Base-by-base conservation (phyloP, 2,888 invertebrate species). In the Geotrupes spiniger region DNA sequence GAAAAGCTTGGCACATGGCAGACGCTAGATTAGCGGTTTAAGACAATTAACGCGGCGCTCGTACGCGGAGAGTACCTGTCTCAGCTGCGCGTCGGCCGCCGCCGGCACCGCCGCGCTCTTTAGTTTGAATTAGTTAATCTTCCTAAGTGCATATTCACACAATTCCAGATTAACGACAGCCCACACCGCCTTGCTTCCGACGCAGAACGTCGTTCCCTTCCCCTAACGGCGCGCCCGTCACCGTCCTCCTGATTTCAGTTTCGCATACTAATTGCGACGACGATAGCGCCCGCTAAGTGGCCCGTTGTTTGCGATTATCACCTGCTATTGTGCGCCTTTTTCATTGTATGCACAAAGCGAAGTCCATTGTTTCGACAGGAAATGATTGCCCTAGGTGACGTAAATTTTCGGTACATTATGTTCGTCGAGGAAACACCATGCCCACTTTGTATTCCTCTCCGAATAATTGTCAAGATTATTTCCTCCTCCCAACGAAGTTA, bases 1-100 rank as follows among this genome's bases (percentile, higher is more conserved):
- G 10, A 2, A 31, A 36, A 36, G n/a, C 57, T 60, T 58, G 55
- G 50, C 58, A 59, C 57, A 58, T 61, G 61, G 57, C 63, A 60
- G 60, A 60, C 59, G 62, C 60, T 59, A 63, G 65, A 65, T 65
- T 65, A 65, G 64, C 63, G 64, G 65, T 65, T 64, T 62, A 58
- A 63, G 62, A 63, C 63, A 65, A 65, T 64, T 64, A 65, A 62
- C 63, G 59, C 60, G 5, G 45, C 38, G 33, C 14, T 57, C 55
- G 46, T 51, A 54, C 26, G 16, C 27, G 15, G n/a, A 42, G 51
- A 54, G 56, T 48, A 56, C 53, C 53, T 53, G 54, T 54, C 53
- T 57, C 54, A 54, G 51, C 53, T 51, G 17, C 21, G 12, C 27
- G 27, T 15, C 16, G 28, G 27, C 27, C 37, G 29, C 15, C 28